Evolutionary conservation across 2,797 vertebrate species (phyloP), one percentile per base, ranked within the genome.

Genomic region (Harpagifer antarcticus): DNA sequence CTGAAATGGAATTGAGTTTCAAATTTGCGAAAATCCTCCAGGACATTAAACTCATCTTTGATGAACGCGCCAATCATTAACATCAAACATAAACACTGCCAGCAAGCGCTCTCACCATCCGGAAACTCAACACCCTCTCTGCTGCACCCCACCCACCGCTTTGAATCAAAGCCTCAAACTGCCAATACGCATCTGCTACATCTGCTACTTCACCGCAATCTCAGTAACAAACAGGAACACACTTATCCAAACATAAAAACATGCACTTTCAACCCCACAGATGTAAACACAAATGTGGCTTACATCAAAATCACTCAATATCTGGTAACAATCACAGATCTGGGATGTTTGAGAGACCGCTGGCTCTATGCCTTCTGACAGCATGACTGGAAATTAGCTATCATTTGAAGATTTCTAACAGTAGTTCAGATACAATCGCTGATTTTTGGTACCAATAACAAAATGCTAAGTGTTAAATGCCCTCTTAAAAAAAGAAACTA

Each of bases 191-290:
- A 2, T 63, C 7, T 17, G 23, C 74, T 45, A 33, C 54, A 50
- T 68, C 74, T 68, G 47, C 63, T 68, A 37, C 53, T 63, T 81
- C 11, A 72, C 13, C 44, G 56, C 66, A 44, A 37, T 9, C 20
- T 59, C 14, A 44, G 37, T 56, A 16, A 45, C 27, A 27, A 72
- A 67, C 61, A 52, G 61, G 16, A 71, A 61, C 44, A 71, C 50
- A 52, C 66, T 68, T 42, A 48, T 81, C 58, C 20, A 76, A 63
- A 47, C 11, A 57, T 7, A 9, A 33, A 37, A 37, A 37, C 33
- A 62, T 62, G 19, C 31, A 68, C 33, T 64, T 72, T n/a, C 49
- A 64, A 40, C 16, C 16, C 43, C 58, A 60, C 59, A 69, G 64
- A 65, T 69, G 59, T 68, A 43, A 68, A 49, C 48, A 43, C 14